Percentiles rank a stretch among this genome's conserved stretches.
These are phyloP conservation scores for Hafferia zeledoni DNA, from an alignment of 2,797 vertebrate genomes.

Conservation along the genomic window DNA sequence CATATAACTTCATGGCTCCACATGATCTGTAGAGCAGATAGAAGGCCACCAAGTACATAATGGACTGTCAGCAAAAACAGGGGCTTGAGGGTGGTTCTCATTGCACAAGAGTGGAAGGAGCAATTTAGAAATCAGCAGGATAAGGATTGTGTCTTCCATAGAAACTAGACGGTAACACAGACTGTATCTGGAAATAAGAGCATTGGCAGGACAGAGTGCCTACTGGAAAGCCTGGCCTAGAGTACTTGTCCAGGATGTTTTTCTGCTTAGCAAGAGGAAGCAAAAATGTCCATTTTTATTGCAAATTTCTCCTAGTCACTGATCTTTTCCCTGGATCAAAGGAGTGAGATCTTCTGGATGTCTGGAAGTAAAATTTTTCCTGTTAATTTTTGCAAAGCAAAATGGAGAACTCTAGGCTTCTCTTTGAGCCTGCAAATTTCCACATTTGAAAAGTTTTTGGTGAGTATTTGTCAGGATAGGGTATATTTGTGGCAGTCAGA, in stretches of 20 bases:
- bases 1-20: background rate
- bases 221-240: background rate
- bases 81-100: background rate
- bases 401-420: background rate
- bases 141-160: background rate
- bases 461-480: too few species aligned
- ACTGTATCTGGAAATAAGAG: background rate
- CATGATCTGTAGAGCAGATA: background rate
- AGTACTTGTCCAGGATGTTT: background rate
- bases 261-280: background rate
- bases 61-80: background rate
- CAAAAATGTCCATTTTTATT: background rate
- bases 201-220: background rate
- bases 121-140: background rate
- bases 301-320: background rate
- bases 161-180: background rate
- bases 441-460: background rate
- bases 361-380: background rate
- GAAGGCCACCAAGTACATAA: background rate
- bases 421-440: background rate
- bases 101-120: background rate
- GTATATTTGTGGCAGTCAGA: too few species aligned
- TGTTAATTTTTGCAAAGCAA: background rate
- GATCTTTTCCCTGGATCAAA: background rate
- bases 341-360: background rate